Percentiles rank a stretch among this genome's conserved stretches.
These are phyloP conservation scores for Venustaconcha ellipsiformis DNA, from an alignment of 1,140 invertebrate species.

Conservation along the genomic window DNA sequence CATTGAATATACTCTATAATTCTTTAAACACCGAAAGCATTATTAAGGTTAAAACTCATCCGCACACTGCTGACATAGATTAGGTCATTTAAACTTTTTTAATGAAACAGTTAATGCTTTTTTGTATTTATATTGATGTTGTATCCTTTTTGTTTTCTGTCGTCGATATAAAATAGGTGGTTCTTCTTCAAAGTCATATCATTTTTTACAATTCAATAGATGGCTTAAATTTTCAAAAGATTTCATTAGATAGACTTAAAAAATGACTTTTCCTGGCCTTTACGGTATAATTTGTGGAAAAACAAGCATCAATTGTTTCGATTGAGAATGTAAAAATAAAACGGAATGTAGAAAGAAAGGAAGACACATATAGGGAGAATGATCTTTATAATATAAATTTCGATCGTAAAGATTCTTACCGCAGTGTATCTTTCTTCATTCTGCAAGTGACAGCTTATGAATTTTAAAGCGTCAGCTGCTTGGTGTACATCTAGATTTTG, in stretches of 20 bases:
- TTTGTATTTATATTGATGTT: too few relatives aligned
- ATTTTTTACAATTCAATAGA: background rate
- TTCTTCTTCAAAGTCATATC: background rate
- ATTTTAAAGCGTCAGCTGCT: slow-evolving; percentile 70
- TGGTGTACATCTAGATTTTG: slow-evolving; percentile 58
- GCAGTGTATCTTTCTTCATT: slow-evolving; percentile 61
- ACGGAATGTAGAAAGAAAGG: background rate
- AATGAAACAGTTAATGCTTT: too few relatives aligned
- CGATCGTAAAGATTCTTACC: slow-evolving; percentile 42
- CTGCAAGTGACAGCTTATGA: slow-evolving; percentile 70
- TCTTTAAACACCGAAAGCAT: too few relatives aligned
- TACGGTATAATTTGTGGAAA: background rate
- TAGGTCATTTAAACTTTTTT: too few relatives aligned
- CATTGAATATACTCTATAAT: too few relatives aligned
- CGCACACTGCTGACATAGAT: too few relatives aligned
- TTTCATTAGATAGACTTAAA: background rate
- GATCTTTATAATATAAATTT: background rate
- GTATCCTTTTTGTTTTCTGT: too few relatives aligned
- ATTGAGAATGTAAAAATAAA: background rate
- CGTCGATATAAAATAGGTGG: too few relatives aligned
- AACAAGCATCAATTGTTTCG: background rate
- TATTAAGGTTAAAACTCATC: too few relatives aligned
- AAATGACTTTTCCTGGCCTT: too few relatives aligned
- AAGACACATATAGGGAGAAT: background rate
- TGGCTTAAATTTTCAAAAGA: background rate